Evolutionary conservation across 1,140 invertebrate genomes (phyloP), one percentile per base, ranked within the genome.

Genomic region (Musca domestica): DNA sequence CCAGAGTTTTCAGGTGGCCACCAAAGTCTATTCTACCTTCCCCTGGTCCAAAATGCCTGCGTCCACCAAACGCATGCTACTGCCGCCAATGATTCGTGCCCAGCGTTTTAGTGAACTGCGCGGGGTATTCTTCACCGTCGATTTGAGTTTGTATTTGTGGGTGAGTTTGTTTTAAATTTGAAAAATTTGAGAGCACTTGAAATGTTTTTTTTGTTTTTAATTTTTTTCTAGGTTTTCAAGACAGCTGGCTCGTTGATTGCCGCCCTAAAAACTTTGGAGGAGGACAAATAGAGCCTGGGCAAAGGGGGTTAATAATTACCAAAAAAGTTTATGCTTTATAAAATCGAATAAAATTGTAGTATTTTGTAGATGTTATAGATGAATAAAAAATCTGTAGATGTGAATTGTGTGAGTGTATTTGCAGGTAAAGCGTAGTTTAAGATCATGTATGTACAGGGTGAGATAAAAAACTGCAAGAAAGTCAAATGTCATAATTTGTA

Each of bases 131-230:
- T 76, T 74, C 9, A 58, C 68, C 54, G 67, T 76, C 27, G 71
- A 76, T 56, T 23, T 73, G 25, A 68, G 70, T 19, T 51, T 76
- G 17, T 51, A 72, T 14, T 52, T 76, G n/a, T 76, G 73, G 74
- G 74, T 73, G 15, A 51, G 73, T 48, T 12, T 23, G n/a, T n/a
- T n/a, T n/a, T n/a, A n/a, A n/a, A n/a, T n/a, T n/a, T n/a, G n/a
- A n/a, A n/a, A n/a, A n/a, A n/a, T n/a, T n/a, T n/a, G n/a, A n/a
- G n/a, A n/a, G n/a, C n/a, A n/a, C n/a, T n/a, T n/a, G n/a, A n/a
- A n/a, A n/a, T n/a, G n/a, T n/a, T n/a, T 54, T 20, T 23, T 22
- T 54, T 25, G 20, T 25, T 25, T 25, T n/a, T n/a, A n/a, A 12
- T 41, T 4, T 20, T 2, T 61, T 61, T 34, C 4, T 6, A 34